Conservation (phyloP, 2,113 vertebrate genomes). For the Pionites leucogaster region DNA sequence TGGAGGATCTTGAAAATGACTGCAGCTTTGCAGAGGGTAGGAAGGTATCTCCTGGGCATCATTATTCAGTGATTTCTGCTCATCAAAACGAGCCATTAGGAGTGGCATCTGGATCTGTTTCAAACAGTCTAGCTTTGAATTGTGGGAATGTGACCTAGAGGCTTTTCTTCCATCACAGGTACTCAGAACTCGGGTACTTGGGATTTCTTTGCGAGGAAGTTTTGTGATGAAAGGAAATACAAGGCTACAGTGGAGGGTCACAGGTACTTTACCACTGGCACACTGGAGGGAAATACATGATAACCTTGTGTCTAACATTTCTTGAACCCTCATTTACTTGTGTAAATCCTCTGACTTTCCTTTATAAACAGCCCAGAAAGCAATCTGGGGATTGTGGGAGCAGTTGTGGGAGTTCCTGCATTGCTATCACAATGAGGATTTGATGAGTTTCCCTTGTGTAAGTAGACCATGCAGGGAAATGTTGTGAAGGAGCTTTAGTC, state of each 20-base stretch:
- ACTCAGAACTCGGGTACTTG: background rate
- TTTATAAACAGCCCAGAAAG: background rate
- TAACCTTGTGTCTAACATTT: background rate
- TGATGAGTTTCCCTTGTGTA: background rate
- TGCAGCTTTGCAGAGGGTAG: background rate
- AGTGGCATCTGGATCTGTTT: conserved; percentile 24
- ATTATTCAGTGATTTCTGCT: conserved; percentile 36
- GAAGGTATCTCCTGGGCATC: conserved; percentile 33
- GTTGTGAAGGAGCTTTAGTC: background rate
- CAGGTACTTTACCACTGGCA: background rate
- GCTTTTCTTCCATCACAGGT: conserved; percentile 8
- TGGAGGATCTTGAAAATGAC: background rate
- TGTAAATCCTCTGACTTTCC: background rate
- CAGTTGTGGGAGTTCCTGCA: background rate
- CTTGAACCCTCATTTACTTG: background rate
- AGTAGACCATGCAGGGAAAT: background rate
- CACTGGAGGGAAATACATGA: background rate
- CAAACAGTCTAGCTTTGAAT: conserved; percentile 5
- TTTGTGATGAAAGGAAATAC: background rate
- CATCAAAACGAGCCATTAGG: conserved; percentile 13
- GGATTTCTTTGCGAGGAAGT: background rate
- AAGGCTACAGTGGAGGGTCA: background rate
- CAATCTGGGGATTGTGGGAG: rapidly evolving
- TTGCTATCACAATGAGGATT: background rate
- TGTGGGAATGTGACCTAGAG: conserved; percentile 28